Percentiles rank a stretch among this genome's conserved stretches.
Conservation (phyloP, 2,888 invertebrate species). For the Dicranocentrus wangi region DNA sequence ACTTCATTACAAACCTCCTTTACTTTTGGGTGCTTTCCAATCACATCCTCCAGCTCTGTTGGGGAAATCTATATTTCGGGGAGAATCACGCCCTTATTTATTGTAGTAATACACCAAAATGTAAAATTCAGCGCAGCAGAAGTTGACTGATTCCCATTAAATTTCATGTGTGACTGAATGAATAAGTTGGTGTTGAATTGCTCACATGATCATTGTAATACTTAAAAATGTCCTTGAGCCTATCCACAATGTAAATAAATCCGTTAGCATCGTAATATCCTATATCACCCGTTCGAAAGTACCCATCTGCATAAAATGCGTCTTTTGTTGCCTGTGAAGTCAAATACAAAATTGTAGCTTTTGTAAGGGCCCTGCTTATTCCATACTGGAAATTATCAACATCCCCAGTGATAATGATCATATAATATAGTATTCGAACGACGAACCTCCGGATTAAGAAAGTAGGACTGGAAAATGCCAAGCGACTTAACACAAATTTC, state of each 20-base stretch:
- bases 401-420: neutral
- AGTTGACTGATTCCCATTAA: too few relatives aligned
- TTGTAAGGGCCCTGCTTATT: too few relatives aligned
- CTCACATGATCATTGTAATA: conserved; percentile 67
- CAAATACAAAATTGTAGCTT: neutral
- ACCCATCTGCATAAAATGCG: conserved; percentile 63
- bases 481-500: conserved; percentile 43
- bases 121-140: too few relatives aligned
- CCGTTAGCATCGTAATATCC: conserved; percentile 66
- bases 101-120: neutral
- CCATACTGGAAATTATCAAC: neutral
- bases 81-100: neutral
- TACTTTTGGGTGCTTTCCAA: conserved; percentile 65
- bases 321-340: conserved; percentile 50
- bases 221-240: conserved; percentile 70
- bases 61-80: conserved; percentile 67
- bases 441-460: conserved; percentile 47
- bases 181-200: too few relatives aligned
- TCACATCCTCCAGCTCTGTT: conserved; percentile 68
- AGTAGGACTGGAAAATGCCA: conserved; percentile 43
- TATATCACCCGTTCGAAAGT: conserved; percentile 67
- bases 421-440: neutral
- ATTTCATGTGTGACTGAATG: too few relatives aligned
- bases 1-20: too few relatives aligned
- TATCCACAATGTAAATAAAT: conserved; percentile 67